Base-by-base conservation (phyloP, 2,797 vertebrate species). In the Poliocrania exsul region DNA sequence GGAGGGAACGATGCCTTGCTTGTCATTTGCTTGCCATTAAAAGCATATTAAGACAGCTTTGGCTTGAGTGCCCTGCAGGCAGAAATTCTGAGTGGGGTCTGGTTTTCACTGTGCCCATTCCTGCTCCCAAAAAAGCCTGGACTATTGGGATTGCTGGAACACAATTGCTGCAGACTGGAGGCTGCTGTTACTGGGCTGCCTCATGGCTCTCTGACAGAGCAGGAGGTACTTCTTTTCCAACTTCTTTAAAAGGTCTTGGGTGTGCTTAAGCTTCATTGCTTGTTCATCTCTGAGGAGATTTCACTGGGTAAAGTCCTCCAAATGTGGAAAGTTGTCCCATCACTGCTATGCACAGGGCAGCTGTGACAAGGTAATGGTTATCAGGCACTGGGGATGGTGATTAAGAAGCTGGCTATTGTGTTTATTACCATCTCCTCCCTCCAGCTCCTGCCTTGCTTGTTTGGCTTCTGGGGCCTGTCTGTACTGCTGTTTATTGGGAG, bases 351-450 rank as follows among this genome's bases (percentile, higher is more conserved):
- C 42, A 38, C 28, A 38, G 50, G 62, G 85, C 47, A 81, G 56
- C 67, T 60, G 64, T 42, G 65, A 65, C 74, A 58, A 73, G 81
- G 79, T n/a, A 84, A 50, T 73, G 44, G 66, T 85, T 71, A 56
- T 77, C 49, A 70, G 71, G 67, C 74, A 20, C 40, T n/a, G 24
- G 37, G 75, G 44, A 86, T 3, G 3, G 57, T 82, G 73, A 86
- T 90, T 62, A 88, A 88, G 73, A 78, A 66, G 51, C 56, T 73
- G 71, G 67, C 65, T 82, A 16, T 83, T 71, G 58, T 35, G 16
- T 93, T 95, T 86, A 90, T 91, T 84, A n/a, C 72, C 28, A 20
- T 69, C 42, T 89, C 81, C 61, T 95, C 86, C 86, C 83, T 80
- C 65, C 35, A 70, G 38, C 3, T 46, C 50, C 65, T 54, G 69